Conservation (phyloP, 2,888 invertebrate genomes). For the Agrotis exclamationis region DNA sequence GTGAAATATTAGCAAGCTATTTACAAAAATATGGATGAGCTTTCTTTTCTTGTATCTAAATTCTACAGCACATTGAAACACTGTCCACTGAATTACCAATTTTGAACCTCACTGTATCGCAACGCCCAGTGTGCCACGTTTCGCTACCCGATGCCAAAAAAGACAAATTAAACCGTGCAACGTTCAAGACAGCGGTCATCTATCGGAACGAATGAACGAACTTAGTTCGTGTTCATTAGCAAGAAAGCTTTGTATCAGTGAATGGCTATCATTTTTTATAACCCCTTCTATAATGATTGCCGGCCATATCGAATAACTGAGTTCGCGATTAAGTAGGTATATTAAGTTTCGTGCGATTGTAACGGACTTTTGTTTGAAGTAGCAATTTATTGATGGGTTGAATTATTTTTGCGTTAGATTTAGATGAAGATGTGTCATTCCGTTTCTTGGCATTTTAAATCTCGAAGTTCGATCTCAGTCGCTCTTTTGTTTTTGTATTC, state of each 20-base stretch:
- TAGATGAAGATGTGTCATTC: neutral
- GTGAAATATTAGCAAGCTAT: neutral
- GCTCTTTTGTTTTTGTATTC: too few relatives aligned
- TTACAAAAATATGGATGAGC: neutral
- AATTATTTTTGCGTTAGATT: slow-evolving; percentile 30
- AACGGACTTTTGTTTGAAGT: slow-evolving; percentile 48
- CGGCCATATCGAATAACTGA: slow-evolving; percentile 52
- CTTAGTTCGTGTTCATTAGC: slow-evolving; percentile 66
- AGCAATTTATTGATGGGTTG: slow-evolving; percentile 22
- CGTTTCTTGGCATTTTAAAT: too few relatives aligned
- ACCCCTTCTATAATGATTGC: slow-evolving; percentile 54
- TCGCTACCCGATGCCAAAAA: slow-evolving; percentile 32
- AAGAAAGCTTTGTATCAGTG: slow-evolving; percentile 63
- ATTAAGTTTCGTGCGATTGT: slow-evolving; percentile 49
- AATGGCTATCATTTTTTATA: slow-evolving; percentile 60
- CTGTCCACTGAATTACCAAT: neutral
- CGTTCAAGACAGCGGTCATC: slow-evolving; percentile 56
- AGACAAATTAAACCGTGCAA: slow-evolving; percentile 52
- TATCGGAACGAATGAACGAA: slow-evolving; percentile 55
- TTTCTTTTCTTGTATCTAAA: neutral
- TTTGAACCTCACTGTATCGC: slow-evolving; percentile 15
- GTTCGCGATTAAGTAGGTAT: slow-evolving; percentile 50
- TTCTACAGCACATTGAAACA: neutral
- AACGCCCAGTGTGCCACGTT: slow-evolving; percentile 40
- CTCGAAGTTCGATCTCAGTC: too few relatives aligned